Base-by-base conservation (phyloP, 1,140 invertebrate species). In the Drosophila micromelanica region DNA sequence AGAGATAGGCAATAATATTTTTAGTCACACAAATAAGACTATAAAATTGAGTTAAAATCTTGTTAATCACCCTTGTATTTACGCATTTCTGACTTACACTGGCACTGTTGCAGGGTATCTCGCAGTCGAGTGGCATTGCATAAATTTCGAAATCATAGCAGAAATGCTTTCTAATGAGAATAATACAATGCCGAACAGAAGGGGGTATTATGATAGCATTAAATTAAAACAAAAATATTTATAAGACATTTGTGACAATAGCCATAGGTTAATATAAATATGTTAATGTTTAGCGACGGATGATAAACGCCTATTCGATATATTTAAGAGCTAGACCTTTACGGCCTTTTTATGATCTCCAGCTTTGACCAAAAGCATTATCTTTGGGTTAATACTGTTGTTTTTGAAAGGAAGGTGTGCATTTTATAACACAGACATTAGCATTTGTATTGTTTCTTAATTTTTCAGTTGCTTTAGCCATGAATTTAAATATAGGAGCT, bases 201-300 rank as follows among this genome's bases (percentile, higher is more conserved):
- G 37, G 54, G 32, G 46, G 54, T 73, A 73, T 80, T 80, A 80
- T 78, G 74, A 81, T 61, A 46, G 62, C 69, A 81, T 77, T 59
- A 73, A 46, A 32, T 60, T 15, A 13, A 35, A 13, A 38, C 45
- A 48, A 55, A 79, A 70, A 79, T 75, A 11, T 8, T 20, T 9
- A 2, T 9, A 30, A 30, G 20, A 0, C 20, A 3, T 27, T 59
- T 59, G 11, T 8, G 46, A 20, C 23, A 45, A 45, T 32, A 30
- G 12, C 52, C 23, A 40, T 57, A 32, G 13, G n/a, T 15, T 27
- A 49, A 55, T 8, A 46, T 57, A 45, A 80, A 77, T 86, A 86
- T 76, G 73, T 62, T 54, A 85, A 76, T 80, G 54, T 57, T 51
- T 55, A 59, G 70, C 15, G 64, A n/a, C 63, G 12, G 63, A 76